Evolutionary conservation across 2,113 vertebrate species (phyloP).

Genomic region (Phocoena phocoena): DNA sequence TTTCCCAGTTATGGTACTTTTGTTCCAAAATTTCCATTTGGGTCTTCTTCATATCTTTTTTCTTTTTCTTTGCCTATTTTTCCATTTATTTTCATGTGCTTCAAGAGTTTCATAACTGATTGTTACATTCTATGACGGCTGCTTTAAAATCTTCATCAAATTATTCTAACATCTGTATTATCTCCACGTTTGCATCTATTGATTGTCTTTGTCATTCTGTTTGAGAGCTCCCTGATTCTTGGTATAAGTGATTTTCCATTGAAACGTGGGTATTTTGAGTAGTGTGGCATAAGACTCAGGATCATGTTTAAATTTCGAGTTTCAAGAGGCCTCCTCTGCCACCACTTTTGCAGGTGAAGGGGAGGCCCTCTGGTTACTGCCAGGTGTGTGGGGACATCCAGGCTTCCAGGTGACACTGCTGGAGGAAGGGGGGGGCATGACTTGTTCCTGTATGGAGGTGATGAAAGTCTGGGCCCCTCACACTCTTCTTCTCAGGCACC

Average conservation of each 20-base stretch:
- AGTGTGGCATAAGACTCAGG: background rate
- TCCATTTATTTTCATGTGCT: background rate
- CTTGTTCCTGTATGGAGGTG: fast-evolving
- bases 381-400: background rate
- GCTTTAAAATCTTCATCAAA: background rate
- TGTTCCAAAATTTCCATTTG: background rate
- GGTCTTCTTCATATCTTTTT: background rate
- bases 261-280: background rate
- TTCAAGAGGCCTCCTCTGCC: background rate
- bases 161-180: background rate
- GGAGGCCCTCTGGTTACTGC: too few species aligned
- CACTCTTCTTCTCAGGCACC: background rate
- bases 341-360: background rate
- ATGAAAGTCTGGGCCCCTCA: background rate
- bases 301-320: background rate
- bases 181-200: background rate
- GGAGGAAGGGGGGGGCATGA: fast-evolving
- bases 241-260: background rate
- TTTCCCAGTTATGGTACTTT: background rate
- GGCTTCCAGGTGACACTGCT: fast-evolving
- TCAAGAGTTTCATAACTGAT: background rate
- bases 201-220: background rate
- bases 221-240: background rate
- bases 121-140: background rate
- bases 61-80: background rate